Evolutionary conservation across 1,140 invertebrate species (phyloP).

Genomic region (Psix sp.): DNA sequence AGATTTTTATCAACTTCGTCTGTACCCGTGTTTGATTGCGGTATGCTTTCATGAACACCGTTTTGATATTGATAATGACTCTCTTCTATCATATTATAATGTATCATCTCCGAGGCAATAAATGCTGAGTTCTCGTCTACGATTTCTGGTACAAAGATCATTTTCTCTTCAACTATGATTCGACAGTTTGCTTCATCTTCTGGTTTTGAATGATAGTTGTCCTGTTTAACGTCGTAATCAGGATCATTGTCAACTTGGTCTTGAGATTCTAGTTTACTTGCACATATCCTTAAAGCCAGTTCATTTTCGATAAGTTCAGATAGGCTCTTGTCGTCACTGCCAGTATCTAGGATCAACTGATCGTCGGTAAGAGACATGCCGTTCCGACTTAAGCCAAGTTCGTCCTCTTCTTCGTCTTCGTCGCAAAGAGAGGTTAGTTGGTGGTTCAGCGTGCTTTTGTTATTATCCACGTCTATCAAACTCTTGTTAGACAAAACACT

Average conservation of each 20-base stretch:
- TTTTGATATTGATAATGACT: slow-evolving; percentile 65
- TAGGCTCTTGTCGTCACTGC: slow-evolving; percentile 70
- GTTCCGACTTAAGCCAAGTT: slow-evolving; percentile 55
- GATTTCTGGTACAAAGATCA: slow-evolving; percentile 13
- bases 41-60: slow-evolving; percentile 45
- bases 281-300: slow-evolving; percentile 71
- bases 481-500: slow-evolving; percentile 76
- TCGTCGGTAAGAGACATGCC: slow-evolving; percentile 67
- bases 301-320: slow-evolving; percentile 75
- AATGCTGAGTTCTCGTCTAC: slow-evolving; percentile 66
- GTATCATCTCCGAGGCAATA: slow-evolving; percentile 66
- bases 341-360: slow-evolving; percentile 53
- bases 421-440: slow-evolving; percentile 72
- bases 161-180: slow-evolving; percentile 6
- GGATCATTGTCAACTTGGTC: slow-evolving; percentile 14
- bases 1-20: slow-evolving; percentile 21
- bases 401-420: slow-evolving; percentile 68
- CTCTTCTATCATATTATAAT: slow-evolving; percentile 63
- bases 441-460: slow-evolving; percentile 72
- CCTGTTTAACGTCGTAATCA: slow-evolving; percentile 16
- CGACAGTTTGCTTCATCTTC: slow-evolving; percentile 60
- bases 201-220: slow-evolving; percentile 40
- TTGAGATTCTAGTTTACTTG: slow-evolving; percentile 37
- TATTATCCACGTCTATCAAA: slow-evolving; percentile 74
- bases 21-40: background rate